Base-by-base conservation (phyloP, 2,888 invertebrate species). In the Auanema sp. region DNA sequence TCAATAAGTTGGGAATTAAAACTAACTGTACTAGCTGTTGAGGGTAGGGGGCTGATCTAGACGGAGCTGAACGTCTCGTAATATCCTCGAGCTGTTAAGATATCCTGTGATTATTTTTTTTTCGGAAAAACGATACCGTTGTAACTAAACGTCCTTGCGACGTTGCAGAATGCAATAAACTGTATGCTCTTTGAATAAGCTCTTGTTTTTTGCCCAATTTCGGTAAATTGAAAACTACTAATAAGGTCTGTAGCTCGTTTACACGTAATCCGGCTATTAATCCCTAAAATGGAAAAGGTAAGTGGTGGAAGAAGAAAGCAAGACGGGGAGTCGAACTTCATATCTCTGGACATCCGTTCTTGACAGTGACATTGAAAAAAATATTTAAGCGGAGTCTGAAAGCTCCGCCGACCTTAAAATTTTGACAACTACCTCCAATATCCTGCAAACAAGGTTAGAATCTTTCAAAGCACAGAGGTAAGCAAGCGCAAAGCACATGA, bases 121-220 rank as follows among this genome's bases (percentile, higher is more conserved):
- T 8, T 33, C 33, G 8, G 33, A 5, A 3, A 33, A 33, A 33
- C 33, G 3, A 33, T 33, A 62, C 62, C 4, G 41, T 25, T 49
- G 40, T 56, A 1, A 50, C n/a, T n/a, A 62, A n/a, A 14, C 57
- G 56, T 25, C 16, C 25, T 24, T 62, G 62, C 1, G 49, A 44
- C 21, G 23, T 42, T 2, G 57, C 50, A 3, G 62, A 33, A 23
- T 50, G 49, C 43, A 62, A 50, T 16, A 62, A 24, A 16, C 40
- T 33, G 16, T 49, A 16, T 5, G 33, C 44, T n/a, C 77, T 62
- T 21, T 64, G 44, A 40, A 72, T 56, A 23, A 77, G 68, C 21
- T 77, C 77, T 43, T 61, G 61, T 59, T 77, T 77, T 64, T 75
- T 76, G 23, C 77, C 77, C 16, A 77, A 50, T 47, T 74, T 75